Percentiles rank a stretch among this genome's conserved stretches.
Evolutionary conservation across 2,888 invertebrate species (phyloP).

Genomic region (Leptogaster cylindrica): DNA sequence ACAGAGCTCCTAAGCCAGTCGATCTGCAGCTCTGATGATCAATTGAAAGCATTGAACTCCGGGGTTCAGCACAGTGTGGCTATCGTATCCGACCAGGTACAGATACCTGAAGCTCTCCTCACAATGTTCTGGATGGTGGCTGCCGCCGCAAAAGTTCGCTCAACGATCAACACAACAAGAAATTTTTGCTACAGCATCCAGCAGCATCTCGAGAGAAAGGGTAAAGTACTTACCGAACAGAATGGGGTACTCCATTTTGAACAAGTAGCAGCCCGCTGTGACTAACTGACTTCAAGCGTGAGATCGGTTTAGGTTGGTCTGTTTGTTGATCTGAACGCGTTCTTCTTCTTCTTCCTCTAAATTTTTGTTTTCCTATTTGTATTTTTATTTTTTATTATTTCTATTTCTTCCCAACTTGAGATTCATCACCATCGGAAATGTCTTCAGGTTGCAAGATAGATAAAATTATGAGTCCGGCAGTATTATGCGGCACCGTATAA

Average conservation of each 20-base stretch:
- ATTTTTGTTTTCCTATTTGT: too few species aligned
- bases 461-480: constrained; percentile 17
- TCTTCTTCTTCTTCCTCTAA: too few species aligned
- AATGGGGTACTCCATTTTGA: constrained; percentile 20
- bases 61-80: not conserved
- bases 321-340: constrained; percentile 1
- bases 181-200: not conserved
- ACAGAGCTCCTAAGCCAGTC: too few species aligned
- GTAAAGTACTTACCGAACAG: constrained; percentile 19
- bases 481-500: not conserved
- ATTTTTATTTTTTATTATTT: too few species aligned
- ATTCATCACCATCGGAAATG: too few species aligned
- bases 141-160: not conserved
- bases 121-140: not conserved
- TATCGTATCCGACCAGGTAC: not conserved
- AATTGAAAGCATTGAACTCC: not conserved
- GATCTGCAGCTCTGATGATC: not conserved
- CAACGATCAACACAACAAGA: too few species aligned
- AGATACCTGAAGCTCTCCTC: not conserved
- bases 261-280: constrained; percentile 34
- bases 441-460: not conserved
- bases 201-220: not conserved
- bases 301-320: constrained; percentile 22
- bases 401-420: too few species aligned
- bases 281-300: constrained; percentile 35